phyloP scores from a whole-genome alignment of 2,888 invertebrate genomes.

The Agrenia bidenticulata region DNA sequence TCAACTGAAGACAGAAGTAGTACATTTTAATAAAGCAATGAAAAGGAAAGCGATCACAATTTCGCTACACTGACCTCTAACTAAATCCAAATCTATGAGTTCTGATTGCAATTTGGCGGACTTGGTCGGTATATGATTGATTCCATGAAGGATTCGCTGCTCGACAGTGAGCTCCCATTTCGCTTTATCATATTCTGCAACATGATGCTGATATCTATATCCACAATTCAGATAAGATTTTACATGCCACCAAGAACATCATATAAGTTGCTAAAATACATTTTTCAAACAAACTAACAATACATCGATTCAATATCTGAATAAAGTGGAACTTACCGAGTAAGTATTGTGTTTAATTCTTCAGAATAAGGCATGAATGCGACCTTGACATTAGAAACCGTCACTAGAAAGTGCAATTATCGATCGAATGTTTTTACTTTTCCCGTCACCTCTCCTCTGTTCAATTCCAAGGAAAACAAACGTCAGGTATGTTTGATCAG shows the following conservation, averaged over 20 bases:
- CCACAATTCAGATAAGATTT: neutral
- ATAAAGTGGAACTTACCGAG: constrained; percentile 48
- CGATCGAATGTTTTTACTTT: no score
- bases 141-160: constrained; percentile 81
- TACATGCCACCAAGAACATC: no score
- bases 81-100: constrained; percentile 92
- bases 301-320: neutral
- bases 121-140: constrained; percentile 76
- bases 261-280: neutral
- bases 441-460: no score
- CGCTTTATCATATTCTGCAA: constrained; percentile 95
- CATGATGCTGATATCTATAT: constrained; percentile 88
- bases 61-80: constrained; percentile 69
- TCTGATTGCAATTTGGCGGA: constrained; percentile 82
- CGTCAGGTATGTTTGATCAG: no score
- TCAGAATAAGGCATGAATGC: constrained; percentile 51
- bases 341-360: constrained; percentile 51
- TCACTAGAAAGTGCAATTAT: no score
- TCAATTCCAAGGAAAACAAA: no score
- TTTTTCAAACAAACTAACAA: neutral
- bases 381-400: constrained; percentile 20
- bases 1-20: neutral
- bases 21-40: neutral
- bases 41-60: neutral
- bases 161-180: constrained; percentile 97